These are phyloP conservation scores for Gobio gobio DNA, from an alignment of 2,113 vertebrate species.

Conservation along the genomic window DNA sequence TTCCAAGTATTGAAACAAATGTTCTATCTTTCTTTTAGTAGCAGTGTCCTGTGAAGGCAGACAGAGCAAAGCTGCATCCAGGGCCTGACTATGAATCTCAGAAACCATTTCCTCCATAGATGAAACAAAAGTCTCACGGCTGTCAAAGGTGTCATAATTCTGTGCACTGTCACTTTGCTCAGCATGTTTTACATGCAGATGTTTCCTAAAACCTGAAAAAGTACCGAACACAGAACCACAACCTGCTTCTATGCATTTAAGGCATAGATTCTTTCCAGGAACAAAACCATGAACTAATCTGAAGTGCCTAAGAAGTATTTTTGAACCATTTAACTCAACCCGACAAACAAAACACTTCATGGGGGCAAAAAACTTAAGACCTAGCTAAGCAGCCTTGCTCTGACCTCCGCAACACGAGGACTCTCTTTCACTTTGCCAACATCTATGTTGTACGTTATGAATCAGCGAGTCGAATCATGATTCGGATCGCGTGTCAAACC, in stretches of 20 bases:
- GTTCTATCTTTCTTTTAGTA: slow-evolving; percentile 27
- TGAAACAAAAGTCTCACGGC: slow-evolving; percentile 3
- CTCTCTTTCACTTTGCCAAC: slow-evolving; percentile 50
- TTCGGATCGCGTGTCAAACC: too few species aligned
- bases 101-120: slow-evolving; percentile 13
- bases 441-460: slow-evolving; percentile 49
- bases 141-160: neutral
- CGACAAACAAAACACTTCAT: slow-evolving; percentile 18
- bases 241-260: slow-evolving; percentile 43
- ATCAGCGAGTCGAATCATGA: too few species aligned
- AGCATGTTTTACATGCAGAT: neutral
- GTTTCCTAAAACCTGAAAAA: slow-evolving; percentile 19
- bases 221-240: slow-evolving; percentile 35
- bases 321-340: neutral
- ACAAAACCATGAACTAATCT: slow-evolving; percentile 54
- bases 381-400: slow-evolving; percentile 54
- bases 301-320: slow-evolving; percentile 50
- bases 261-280: slow-evolving; percentile 42
- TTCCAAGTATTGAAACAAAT: neutral
- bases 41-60: neutral
- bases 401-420: too few species aligned
- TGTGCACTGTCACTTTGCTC: neutral
- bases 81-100: slow-evolving; percentile 13
- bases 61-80: neutral
- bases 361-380: neutral